Base-by-base conservation (phyloP, 1,140 invertebrate genomes). In the Arctopsyche grandis region DNA sequence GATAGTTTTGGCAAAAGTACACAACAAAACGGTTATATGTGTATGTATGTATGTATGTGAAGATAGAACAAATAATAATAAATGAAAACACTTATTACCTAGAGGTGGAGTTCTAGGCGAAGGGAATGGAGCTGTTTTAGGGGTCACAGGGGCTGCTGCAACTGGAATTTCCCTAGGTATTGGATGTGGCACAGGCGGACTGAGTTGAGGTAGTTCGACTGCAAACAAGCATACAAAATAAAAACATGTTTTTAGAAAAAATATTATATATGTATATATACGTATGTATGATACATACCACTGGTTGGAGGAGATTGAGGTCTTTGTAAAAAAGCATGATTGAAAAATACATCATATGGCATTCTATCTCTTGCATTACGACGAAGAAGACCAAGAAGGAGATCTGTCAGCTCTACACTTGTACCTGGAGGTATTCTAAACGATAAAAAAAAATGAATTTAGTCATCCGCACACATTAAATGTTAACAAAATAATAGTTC, bases 361-460 rank as follows among this genome's bases (percentile, higher is more conserved):
- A 99, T 98, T 77, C 98, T 91, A 85, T 99, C 98, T 84, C 93
- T 93, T 16, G 98, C 93, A 89, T 99, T 99, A 76, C 98, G 91
- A 82, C 97, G 94, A 81, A 99, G 87, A 66, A 99, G 89, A 78
- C 95, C 93, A 83, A 94, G 90, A 58, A 99, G 89, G 29, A 99
- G 90, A 88, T 98, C 94, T 81, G 92, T 92, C 73, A 99, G 88
- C 83, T 98, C 95, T 10, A 92, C 89, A 58, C 97, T 99, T 1
- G 98, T 99, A 78, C 95, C 95, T 81, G 91, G 87, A 63, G 98
- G 98, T 86, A 99, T 97, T 87, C 97, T 98, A 86, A 80, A n/a
- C n/a, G n/a, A n/a, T n/a, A n/a, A 88, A 87, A 77, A 83, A 84
- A 84, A 82, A 81, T 48, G 46, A 12, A 4, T 43, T 71, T 70